phyloP scores from a whole-genome alignment of 2,888 invertebrate genomes.

The Carterocephalus palaemon region DNA sequence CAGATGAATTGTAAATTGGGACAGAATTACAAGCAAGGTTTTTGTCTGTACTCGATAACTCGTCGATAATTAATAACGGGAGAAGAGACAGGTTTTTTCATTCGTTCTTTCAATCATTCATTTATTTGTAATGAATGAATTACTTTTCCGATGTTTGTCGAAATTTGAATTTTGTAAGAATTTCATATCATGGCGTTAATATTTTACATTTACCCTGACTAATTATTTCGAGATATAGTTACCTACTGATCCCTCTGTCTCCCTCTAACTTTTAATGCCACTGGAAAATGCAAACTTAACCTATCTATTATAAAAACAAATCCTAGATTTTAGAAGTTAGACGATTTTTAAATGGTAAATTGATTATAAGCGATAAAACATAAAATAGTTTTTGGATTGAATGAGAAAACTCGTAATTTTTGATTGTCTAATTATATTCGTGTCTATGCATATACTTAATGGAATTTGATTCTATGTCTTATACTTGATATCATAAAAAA shows the following conservation, averaged over 20 bases:
- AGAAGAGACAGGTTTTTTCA: no score
- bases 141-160: no score
- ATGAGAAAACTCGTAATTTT: conserved; percentile 12
- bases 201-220: no score
- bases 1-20: neutral
- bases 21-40: neutral
- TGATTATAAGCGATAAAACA: conserved; percentile 1
- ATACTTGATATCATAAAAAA: conserved; percentile 16
- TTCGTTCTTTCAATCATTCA: no score
- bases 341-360: conserved; percentile 9
- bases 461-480: conserved; percentile 14
- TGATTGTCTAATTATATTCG: conserved; percentile 13
- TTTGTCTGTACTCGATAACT: conserved; percentile 9
- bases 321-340: conserved; percentile 8
- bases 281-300: no score
- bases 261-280: no score
- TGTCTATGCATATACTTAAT: conserved; percentile 2
- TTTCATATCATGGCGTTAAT: no score
- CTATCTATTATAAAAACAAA: conserved; percentile 3
- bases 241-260: no score
- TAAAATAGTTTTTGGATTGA: neutral
- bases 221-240: neutral
- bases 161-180: no score
- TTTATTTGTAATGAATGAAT: no score
- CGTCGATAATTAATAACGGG: no score